Evolutionary conservation across 2,888 invertebrate genomes (phyloP).

Genomic region (Boloria euphrosyne): DNA sequence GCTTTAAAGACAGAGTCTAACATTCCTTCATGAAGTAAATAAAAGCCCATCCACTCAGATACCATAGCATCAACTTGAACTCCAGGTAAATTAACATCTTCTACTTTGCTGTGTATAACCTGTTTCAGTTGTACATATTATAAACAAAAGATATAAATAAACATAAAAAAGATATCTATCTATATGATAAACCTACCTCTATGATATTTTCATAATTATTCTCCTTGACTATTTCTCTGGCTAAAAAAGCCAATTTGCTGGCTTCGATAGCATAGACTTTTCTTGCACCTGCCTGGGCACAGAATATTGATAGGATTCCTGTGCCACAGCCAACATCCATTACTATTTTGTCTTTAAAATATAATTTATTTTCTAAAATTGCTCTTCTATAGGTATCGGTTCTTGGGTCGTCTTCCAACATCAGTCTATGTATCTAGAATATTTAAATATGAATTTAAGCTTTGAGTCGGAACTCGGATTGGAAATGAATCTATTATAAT

Average conservation of each 20-base stretch:
- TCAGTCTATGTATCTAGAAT: constrained; percentile 88
- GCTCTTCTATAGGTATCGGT: constrained; percentile 91
- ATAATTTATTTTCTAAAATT: constrained; percentile 84
- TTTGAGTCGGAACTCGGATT: neutral
- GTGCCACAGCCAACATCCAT: constrained; percentile 94
- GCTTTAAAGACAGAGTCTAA: constrained; percentile 93
- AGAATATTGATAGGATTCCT: constrained; percentile 94
- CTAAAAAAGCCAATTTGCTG: constrained; percentile 85
- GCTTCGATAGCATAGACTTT: constrained; percentile 94
- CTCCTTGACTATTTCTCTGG: constrained; percentile 85
- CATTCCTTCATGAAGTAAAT: constrained; percentile 97
- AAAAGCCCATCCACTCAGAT: constrained; percentile 99
- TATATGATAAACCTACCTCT: constrained; percentile 72
- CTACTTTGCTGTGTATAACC: constrained; percentile 89
- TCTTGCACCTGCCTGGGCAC: constrained; percentile 94
- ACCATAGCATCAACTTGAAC: constrained; percentile 93
- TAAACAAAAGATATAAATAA: constrained; percentile 1
- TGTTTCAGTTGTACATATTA: constrained; percentile 44
- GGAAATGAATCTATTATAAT: neutral
- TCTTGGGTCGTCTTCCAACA: constrained; percentile 89
- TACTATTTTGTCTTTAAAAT: constrained; percentile 90
- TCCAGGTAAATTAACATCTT: constrained; percentile 86
- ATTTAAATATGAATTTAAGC: neutral
- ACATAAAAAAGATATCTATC: neutral
- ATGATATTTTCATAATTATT: constrained; percentile 86